A percentile compares a stretch with the other conserved stretches of the same genome.
Evolutionary conservation across 2,797 vertebrate species (phyloP).

Genomic region (Etheostoma perlongum): DNA sequence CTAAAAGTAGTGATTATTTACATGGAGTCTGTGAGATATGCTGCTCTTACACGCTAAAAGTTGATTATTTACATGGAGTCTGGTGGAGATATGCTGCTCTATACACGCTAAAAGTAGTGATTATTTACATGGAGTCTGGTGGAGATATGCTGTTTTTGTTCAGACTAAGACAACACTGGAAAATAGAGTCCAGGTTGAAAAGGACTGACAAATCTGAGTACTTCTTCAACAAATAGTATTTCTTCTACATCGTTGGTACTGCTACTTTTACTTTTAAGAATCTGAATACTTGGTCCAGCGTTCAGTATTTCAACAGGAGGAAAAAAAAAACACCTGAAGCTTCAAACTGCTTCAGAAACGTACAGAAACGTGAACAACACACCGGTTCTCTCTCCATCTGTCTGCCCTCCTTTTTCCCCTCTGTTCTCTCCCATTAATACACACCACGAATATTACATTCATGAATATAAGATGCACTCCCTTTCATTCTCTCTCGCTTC

Average conservation of each 20-base stretch:
- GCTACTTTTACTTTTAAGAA: background rate
- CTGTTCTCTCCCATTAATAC: slow-evolving; percentile 37
- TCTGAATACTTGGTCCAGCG: background rate
- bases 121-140: too few relatives aligned
- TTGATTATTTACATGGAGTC: too few relatives aligned
- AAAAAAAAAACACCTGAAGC: slow-evolving; percentile 45
- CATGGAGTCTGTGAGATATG: too few relatives aligned
- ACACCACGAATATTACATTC: slow-evolving; percentile 70
- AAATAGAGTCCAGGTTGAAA: too few relatives aligned
- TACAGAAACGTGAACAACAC: background rate
- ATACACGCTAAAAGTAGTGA: too few relatives aligned
- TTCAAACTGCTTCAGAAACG: background rate
- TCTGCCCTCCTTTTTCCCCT: slow-evolving; percentile 27
- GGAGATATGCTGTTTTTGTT: too few relatives aligned
- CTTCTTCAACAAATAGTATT: background rate
- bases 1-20: too few relatives aligned
- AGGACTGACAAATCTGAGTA: too few relatives aligned
- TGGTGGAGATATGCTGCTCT: too few relatives aligned
- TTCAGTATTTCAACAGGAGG: background rate
- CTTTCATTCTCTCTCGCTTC: background rate
- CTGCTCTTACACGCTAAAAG: too few relatives aligned
- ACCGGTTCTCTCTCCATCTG: background rate
- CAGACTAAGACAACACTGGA: too few relatives aligned
- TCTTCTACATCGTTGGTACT: background rate
- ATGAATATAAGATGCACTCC: slow-evolving; percentile 51